Evolutionary conservation across 1,140 invertebrate species (phyloP), one percentile per base, ranked within the genome.

Genomic region (Magallana ariakensis): DNA sequence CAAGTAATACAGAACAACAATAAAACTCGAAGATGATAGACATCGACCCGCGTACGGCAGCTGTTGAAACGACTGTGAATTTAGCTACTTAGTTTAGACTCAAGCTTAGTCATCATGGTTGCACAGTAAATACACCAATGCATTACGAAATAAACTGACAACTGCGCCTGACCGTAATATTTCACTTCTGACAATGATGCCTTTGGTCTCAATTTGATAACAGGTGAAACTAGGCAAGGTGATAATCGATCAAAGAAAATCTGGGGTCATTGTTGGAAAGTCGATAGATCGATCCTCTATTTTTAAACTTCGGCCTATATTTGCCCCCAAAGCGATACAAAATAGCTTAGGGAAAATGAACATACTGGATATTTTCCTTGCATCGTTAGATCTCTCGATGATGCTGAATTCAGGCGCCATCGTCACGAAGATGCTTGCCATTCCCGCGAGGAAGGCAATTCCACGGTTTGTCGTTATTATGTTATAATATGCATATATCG

Each of bases 401-500:
- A 75, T 75, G 66, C 66, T 75, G 66, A 75, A 75, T 75, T 75
- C 66, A 75, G 46, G 46, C 80, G 15, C 80, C 80, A 54, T 82
- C 46, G 46, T 54, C 54, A 55, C 9, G 80, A 54, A 55, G 46
- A 82, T 54, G 46, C 80, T 53, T 15, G 54, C 46, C 80, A 82
- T 82, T 56, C 54, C 46, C 54, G 16, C 46, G 46, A 82, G 54
- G 55, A 15, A 82, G 46, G 54, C 80, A 54, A 82, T 56, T 55
- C 46, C 80, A 82, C 80, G 55, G 54, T 55, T 8, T 54, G 46
- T 56, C 80, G 46, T 82, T 82, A 55, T 55, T 82, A 82, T 54
- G 46, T 56, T 55, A 82, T 54, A 82, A 82, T 55, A 56, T 82
- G 80, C 80, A 82, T 82, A 82, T 82, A 82, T 82, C 19, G 80